phyloP scores from a whole-genome alignment of 2,113 vertebrate genomes.

The Nesoenas mayeri region DNA sequence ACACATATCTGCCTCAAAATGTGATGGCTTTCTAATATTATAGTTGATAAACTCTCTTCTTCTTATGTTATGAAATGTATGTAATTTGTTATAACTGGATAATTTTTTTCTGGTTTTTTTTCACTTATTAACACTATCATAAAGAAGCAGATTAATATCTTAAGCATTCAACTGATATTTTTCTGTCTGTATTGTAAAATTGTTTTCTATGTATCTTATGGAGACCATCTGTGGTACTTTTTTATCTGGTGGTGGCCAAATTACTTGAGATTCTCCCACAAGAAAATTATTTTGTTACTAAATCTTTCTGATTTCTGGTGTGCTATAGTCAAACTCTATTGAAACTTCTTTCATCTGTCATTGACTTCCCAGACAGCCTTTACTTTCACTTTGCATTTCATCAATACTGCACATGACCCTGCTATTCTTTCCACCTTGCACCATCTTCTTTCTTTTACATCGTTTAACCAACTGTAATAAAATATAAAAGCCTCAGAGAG shows the following conservation, averaged over 20 bases:
- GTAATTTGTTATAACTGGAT: background rate
- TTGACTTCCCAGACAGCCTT: background rate
- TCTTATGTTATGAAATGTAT: background rate
- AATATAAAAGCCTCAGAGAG: background rate
- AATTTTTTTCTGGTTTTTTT: accelerated
- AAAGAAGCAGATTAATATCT: background rate
- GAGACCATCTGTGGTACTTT: background rate
- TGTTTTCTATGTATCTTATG: background rate
- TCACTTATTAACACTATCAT: background rate
- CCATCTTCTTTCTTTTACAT: background rate
- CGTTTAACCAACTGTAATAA: background rate
- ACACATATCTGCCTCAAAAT: background rate
- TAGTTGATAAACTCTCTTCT: background rate
- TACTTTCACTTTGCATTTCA: background rate
- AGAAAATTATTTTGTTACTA: background rate
- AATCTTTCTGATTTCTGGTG: background rate
- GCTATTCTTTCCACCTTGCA: background rate
- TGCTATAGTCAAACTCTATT: background rate
- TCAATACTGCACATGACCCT: background rate
- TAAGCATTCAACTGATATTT: background rate
- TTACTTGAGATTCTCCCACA: background rate
- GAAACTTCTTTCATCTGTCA: background rate
- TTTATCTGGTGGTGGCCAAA: background rate
- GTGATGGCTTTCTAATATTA: background rate
- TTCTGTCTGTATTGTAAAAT: background rate